phyloP scores from a whole-genome alignment of 1,140 invertebrate species.

The Anastrepha obliqua region DNA sequence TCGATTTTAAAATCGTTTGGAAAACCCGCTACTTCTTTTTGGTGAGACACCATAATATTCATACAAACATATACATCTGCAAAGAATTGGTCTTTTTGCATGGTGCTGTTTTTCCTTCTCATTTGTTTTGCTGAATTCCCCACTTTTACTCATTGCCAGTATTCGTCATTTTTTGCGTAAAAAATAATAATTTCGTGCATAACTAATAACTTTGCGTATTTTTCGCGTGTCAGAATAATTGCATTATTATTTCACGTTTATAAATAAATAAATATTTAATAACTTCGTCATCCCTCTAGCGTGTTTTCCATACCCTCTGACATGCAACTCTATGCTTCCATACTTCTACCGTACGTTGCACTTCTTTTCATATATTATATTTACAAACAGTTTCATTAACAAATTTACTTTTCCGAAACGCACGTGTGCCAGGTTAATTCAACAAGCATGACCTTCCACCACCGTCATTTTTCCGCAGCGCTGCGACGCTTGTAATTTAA shows the following conservation, averaged over 20 bases:
- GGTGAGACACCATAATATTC: too few relatives aligned
- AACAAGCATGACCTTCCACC: background rate
- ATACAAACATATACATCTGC: too few relatives aligned
- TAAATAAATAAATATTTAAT: too few relatives aligned
- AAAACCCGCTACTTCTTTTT: too few relatives aligned
- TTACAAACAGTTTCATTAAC: background rate
- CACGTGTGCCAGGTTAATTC: background rate
- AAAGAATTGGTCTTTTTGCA: too few relatives aligned
- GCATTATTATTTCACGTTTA: too few relatives aligned
- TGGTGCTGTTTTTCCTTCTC: background rate
- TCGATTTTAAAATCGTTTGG: too few relatives aligned
- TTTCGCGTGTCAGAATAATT: too few relatives aligned
- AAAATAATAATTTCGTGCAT: constrained; percentile 18
- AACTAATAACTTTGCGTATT: constrained; percentile 15
- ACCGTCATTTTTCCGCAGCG: background rate
- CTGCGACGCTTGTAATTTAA: background rate
- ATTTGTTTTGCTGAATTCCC: background rate
- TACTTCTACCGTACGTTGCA: background rate
- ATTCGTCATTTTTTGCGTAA: background rate
- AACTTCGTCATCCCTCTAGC: too few relatives aligned
- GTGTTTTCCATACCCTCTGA: background rate
- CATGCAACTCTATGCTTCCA: background rate
- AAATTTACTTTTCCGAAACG: background rate
- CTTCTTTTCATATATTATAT: background rate
- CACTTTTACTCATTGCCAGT: background rate